Conservation (phyloP, 2,888 invertebrate genomes). For the Cheilosia pagana region DNA sequence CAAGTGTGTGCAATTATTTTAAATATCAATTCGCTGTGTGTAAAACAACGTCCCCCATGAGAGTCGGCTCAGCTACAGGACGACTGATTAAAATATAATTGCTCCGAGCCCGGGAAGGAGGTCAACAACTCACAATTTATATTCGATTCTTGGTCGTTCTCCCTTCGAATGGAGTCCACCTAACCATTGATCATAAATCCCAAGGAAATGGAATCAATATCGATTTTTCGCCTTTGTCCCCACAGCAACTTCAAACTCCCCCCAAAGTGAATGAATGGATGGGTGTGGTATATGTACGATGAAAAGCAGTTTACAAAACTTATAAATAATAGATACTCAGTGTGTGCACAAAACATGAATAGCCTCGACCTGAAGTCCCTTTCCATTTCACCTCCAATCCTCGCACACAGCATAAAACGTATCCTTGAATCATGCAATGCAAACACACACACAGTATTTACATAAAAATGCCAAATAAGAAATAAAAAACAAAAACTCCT, state of each 20-base stretch:
- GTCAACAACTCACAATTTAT: slow-evolving; percentile 1
- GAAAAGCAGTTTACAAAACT: slow-evolving; percentile 63
- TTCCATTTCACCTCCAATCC: slow-evolving; percentile 49
- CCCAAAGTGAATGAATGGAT: slow-evolving; percentile 1
- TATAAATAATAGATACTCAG: slow-evolving; percentile 68
- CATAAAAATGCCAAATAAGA: slow-evolving; percentile 8
- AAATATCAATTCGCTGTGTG: background rate
- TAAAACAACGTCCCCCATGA: background rate
- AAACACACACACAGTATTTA: slow-evolving; percentile 10
- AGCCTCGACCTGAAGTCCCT: slow-evolving; percentile 73
- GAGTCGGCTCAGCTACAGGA: background rate
- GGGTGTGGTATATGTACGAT: background rate
- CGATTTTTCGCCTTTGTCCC: slow-evolving; percentile 33
- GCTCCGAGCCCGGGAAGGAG: slow-evolving; percentile 14
- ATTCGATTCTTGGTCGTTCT: background rate
- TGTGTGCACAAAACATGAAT: slow-evolving; percentile 52
- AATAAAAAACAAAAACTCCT: slow-evolving; percentile 22
- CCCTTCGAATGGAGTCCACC: background rate
- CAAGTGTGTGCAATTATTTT: slow-evolving; percentile 53
- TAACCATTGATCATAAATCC: slow-evolving; percentile 55
- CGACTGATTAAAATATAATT: slow-evolving; percentile 59
- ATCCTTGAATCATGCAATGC: slow-evolving; percentile 53
- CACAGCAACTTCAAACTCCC: slow-evolving; percentile 30
- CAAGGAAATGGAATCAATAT: slow-evolving; percentile 41
- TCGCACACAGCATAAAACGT: slow-evolving; percentile 37